phyloP scores from a whole-genome alignment of 2,888 invertebrate species.

The Antheraea yamamai region DNA sequence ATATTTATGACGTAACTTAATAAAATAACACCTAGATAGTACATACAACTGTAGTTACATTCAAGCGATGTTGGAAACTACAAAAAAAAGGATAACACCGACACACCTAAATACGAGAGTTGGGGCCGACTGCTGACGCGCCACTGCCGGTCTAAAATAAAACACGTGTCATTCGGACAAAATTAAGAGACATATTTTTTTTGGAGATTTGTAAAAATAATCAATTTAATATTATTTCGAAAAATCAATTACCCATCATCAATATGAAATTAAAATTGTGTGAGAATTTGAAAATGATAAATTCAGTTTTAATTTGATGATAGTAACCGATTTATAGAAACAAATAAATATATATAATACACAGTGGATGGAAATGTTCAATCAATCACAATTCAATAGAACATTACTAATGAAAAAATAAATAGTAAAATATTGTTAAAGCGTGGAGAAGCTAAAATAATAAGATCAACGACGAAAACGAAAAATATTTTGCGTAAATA shows the following conservation, averaged over 20 bases:
- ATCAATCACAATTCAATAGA: background rate
- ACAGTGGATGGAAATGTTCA: background rate
- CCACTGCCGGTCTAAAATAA: conserved; percentile 82
- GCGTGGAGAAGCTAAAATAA: conserved; percentile 42
- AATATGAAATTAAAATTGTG: conserved; percentile 22
- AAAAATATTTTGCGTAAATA: conserved; percentile 27
- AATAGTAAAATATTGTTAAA: conserved; percentile 33
- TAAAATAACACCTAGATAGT: conserved; percentile 10
- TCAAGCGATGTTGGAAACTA: conserved; percentile 63
- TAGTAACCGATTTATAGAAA: conserved; percentile 29
- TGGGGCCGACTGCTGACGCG: conserved; percentile 82
- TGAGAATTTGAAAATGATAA: background rate
- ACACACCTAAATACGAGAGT: conserved; percentile 83
- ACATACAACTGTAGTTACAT: conserved; percentile 37
- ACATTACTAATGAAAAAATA: background rate
- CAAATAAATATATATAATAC: conserved; percentile 6
- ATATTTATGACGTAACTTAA: conserved; percentile 18
- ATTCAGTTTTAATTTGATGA: conserved; percentile 22
- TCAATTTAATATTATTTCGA: conserved; percentile 28
- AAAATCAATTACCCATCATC: conserved; percentile 36
- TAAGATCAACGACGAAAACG: conserved; percentile 29
- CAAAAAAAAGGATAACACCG: conserved; percentile 71
- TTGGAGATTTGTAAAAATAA: conserved; percentile 28
- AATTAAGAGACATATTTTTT: conserved; percentile 49
- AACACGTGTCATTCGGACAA: conserved; percentile 75